Evolutionary conservation across 2,888 invertebrate genomes (phyloP), one percentile per base, ranked within the genome.

Genomic region (Stenichneumon culpator): DNA sequence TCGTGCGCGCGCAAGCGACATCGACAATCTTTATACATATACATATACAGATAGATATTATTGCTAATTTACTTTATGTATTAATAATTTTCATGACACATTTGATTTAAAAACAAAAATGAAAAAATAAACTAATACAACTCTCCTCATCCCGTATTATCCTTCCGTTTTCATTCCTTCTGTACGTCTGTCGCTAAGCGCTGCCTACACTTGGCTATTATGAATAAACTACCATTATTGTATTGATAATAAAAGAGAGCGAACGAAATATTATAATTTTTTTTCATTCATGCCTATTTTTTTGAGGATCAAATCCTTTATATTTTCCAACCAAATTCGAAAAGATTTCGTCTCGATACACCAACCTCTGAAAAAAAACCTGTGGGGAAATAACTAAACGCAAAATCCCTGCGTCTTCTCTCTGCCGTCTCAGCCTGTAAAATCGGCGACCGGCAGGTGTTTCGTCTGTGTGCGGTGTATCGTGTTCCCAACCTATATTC

Each of bases 191-290:
- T 69, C 68, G 80, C 36, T 80, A 78, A 77, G 73, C 73, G 72
- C 78, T 83, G 83, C 86, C 68, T 69, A 80, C 75, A 78, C 80
- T 83, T 80, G 77, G 83, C 77, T 83, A 83, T 80, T 86, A 80
- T 80, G 54, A 50, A 86, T 83, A 77, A 84, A 77, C 50, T 78
- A 84, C 82, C 78, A 86, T 65, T 87, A 88, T 84, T 87, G 87
- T 86, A 89, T 86, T 87, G 77, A 81, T 88, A 87, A 89, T 87
- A 88, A 88, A 86, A 74, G 57, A 50, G 47, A 75, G 67, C 77
- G 74, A 86, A 84, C 79, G 67, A 63, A 78, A 54, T n/a, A 67
- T 70, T 39, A 28, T 36, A 7, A 54, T 72, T 74, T 50, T 65
- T 50, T 44, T 73, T 14, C 57, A 2, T 52, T 39, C 1, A n/a